Evolutionary conservation across 2,888 invertebrate genomes (phyloP).

Genomic region (Laspeyria flexula): DNA sequence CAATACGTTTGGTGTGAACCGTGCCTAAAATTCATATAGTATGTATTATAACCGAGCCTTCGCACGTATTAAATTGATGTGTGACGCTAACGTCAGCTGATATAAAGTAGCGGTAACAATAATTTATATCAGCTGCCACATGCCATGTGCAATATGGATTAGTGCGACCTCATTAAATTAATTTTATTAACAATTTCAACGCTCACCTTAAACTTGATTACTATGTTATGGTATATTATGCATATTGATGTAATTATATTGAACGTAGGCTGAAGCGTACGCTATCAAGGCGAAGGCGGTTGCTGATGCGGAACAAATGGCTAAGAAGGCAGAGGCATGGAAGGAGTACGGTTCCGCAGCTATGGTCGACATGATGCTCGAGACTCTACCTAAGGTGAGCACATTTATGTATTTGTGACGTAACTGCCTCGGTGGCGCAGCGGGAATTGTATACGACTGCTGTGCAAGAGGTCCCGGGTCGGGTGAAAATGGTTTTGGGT

Average conservation of each 20-base stretch:
- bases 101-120: no score
- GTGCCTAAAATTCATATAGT: no score
- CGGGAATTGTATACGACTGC: no score
- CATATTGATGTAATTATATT: slow-evolving; percentile 10
- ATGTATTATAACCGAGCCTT: no score
- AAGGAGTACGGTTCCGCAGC: slow-evolving; percentile 98
- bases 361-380: slow-evolving; percentile 98
- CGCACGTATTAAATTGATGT: no score
- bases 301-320: slow-evolving; percentile 99
- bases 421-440: no score
- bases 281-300: slow-evolving; percentile 97
- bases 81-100: no score
- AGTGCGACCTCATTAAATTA: background rate
- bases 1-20: no score
- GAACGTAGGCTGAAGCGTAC: slow-evolving; percentile 91
- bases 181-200: slow-evolving; percentile 10
- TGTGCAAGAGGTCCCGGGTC: no score
- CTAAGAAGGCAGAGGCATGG: slow-evolving; percentile 98
- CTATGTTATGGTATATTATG: slow-evolving; percentile 16
- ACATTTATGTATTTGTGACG: background rate
- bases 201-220: slow-evolving; percentile 11
- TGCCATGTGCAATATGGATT: background rate
- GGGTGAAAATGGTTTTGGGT: no score
- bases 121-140: background rate
- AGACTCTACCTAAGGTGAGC: slow-evolving; percentile 96